These are phyloP conservation scores for Macrochelys suwanniensis DNA, from an alignment of 2,797 vertebrate genomes.

Conservation along the genomic window DNA sequence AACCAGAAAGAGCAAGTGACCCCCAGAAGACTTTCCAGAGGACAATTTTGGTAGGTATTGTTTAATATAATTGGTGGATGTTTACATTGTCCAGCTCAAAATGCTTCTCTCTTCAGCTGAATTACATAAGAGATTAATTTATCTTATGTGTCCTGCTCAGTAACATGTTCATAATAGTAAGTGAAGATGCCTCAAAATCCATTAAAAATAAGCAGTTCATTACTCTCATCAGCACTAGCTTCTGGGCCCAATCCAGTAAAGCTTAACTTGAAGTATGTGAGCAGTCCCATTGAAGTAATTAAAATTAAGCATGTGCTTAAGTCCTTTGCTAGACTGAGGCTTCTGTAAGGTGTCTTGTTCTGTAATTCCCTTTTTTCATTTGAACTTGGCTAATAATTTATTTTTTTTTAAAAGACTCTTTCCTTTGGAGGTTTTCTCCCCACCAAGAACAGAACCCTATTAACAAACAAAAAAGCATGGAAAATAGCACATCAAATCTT, in stretches of 20 bases:
- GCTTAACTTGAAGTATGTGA: not conserved
- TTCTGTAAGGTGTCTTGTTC: not conserved
- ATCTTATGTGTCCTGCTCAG: not conserved
- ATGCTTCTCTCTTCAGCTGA: not conserved
- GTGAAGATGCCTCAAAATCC: not conserved
- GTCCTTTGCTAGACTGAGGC: not conserved
- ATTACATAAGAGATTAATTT: not conserved
- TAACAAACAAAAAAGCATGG: not conserved
- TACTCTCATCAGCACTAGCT: not conserved
- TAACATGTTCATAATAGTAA: accelerated
- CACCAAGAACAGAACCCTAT: not conserved
- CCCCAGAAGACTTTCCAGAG: slow-evolving; percentile 84
- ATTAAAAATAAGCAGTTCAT: not conserved
- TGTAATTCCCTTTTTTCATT: not conserved
- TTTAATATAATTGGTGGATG: not conserved
- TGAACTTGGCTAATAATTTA: not conserved
- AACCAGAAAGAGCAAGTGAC: slow-evolving; percentile 85
- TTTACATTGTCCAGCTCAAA: not conserved
- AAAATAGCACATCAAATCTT: not conserved
- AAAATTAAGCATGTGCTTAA: not conserved
- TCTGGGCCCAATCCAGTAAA: not conserved
- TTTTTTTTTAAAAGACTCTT: not conserved
- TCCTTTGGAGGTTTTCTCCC: not conserved
- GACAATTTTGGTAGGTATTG: slow-evolving; percentile 83
- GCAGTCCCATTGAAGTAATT: accelerated